Base-by-base conservation (phyloP, 2,113 vertebrate genomes). In the Phalacrocorax aristotelis region DNA sequence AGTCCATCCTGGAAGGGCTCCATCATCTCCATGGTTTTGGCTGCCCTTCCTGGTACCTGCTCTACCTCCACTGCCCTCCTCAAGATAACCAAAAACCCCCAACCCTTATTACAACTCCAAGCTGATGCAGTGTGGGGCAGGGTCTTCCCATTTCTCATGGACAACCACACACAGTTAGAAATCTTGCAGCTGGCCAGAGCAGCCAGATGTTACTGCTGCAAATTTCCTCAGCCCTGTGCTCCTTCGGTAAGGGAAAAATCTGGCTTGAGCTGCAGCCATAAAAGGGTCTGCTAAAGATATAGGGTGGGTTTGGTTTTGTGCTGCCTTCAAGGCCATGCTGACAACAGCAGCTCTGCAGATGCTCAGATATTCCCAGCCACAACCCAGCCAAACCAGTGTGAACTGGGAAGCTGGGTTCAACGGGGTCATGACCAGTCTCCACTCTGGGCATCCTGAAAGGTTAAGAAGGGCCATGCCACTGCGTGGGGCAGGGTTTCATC, bases 211-310 rank as follows among this genome's bases (percentile, higher is more conserved):
- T 83, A 7, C 5, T 25, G 2, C 42, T 6, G 2, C 54, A 54
- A 10, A 21, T 52, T 62, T 88, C 69, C 27, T 51, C 60, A 36
- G 7, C 32, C 38, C 27, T 0, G 0, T 4, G 7, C 44, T 90
- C n/a, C 51, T 57, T 46, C 6, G 0, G 0, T 3, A 5, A 1
- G 1, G 22, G 61, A 61, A 68, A 92, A 16, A 54, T 22, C 38
- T 21, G 23, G 26, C 44, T 1, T 6, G 54, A 89, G 93, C 65
- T 26, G 2, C 27, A 62, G n/a, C 52, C 48, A 3, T 34, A 17
- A 60, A 68, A 82, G 82, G 66, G 26, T 32, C 55, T 26, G 15
- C 7, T 34, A 2, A 49, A 70, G 46, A 52, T 36, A 6, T 0
- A 34, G 36, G n/a, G 23, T 64, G 38, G 32, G 12, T 4, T 80